A percentile compares a stretch with the other conserved stretches of the same genome.
These are phyloP conservation scores for Amphiprion clarkii DNA, from an alignment of 2,797 vertebrate genomes.

Conservation along the genomic window DNA sequence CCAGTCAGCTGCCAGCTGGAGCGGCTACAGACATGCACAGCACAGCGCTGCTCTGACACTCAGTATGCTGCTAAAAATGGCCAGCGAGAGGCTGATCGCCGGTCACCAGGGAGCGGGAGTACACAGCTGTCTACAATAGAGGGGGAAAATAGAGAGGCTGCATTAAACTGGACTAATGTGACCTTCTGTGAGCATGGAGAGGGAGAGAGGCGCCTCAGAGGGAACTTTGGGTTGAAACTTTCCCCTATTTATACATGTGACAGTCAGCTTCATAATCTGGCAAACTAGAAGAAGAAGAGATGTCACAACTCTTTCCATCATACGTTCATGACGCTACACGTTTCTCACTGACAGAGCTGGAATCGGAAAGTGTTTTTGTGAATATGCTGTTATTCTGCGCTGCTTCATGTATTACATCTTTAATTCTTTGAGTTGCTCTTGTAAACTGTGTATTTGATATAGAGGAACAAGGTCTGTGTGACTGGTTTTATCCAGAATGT, in stretches of 20 bases:
- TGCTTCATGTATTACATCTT: not conserved
- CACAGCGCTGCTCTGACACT: slow-evolving; percentile 60
- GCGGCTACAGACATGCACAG: slow-evolving; percentile 61
- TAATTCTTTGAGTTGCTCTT: not conserved
- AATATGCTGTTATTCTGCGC: not conserved
- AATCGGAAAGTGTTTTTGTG: not conserved
- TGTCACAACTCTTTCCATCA: not conserved
- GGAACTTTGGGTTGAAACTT: slow-evolving; percentile 49
- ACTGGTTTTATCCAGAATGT: slow-evolving; percentile 32
- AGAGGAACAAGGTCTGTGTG: slow-evolving; percentile 9
- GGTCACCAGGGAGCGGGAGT: slow-evolving; percentile 68
- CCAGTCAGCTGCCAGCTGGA: slow-evolving; percentile 72
- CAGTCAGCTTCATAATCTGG: slow-evolving; percentile 6
- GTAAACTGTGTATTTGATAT: not conserved
- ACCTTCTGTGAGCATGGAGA: slow-evolving; percentile 64
- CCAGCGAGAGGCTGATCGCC: slow-evolving; percentile 68
- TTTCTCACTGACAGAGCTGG: not conserved
- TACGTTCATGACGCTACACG: too few relatives aligned
- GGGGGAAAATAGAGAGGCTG: slow-evolving; percentile 55
- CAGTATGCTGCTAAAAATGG: slow-evolving; percentile 76
- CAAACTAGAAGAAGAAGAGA: slow-evolving; percentile 1
- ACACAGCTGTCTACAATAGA: slow-evolving; percentile 76
- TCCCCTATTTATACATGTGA: slow-evolving; percentile 22
- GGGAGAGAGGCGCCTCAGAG: slow-evolving; percentile 20
- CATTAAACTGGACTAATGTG: slow-evolving; percentile 74